A percentile compares a stretch with the other conserved stretches of the same genome.
Evolutionary conservation across 2,888 invertebrate genomes (phyloP).

Genomic region (Melanophora roralis): DNA sequence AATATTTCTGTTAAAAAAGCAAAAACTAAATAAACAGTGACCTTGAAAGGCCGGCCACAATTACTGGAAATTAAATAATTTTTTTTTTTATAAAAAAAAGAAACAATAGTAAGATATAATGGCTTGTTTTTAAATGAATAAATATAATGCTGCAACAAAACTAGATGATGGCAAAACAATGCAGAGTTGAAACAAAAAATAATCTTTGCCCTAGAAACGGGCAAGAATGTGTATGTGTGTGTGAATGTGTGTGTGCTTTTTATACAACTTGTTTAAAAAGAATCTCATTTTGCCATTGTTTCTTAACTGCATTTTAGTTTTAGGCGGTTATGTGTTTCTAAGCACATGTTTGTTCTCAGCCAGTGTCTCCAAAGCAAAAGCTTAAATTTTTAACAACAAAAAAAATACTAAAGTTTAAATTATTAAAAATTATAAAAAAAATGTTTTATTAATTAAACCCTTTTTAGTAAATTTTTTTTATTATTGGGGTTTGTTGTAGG

Average conservation of each 20-base stretch:
- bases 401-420: too few relatives aligned
- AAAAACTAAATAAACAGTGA: conserved; percentile 14
- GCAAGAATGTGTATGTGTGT: too few relatives aligned
- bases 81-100: not conserved
- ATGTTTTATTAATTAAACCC: too few relatives aligned
- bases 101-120: not conserved
- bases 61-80: conserved; percentile 24
- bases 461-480: too few relatives aligned
- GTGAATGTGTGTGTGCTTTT: not conserved
- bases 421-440: too few relatives aligned
- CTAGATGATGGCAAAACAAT: conserved; percentile 35
- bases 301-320: not conserved
- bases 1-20: conserved; percentile 3
- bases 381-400: too few relatives aligned
- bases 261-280: not conserved
- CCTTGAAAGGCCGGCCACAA: conserved; percentile 57
- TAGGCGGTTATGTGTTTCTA: not conserved
- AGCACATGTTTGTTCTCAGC: conserved; percentile 15
- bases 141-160: not conserved
- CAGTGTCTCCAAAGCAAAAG: too few relatives aligned
- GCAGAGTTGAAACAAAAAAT: not conserved
- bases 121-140: not conserved
- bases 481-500: too few relatives aligned
- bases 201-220: not conserved
- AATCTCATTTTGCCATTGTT: conserved; percentile 35